These are phyloP conservation scores for Novumbra hubbsi DNA, from an alignment of 2,797 vertebrate genomes.

Conservation along the genomic window DNA sequence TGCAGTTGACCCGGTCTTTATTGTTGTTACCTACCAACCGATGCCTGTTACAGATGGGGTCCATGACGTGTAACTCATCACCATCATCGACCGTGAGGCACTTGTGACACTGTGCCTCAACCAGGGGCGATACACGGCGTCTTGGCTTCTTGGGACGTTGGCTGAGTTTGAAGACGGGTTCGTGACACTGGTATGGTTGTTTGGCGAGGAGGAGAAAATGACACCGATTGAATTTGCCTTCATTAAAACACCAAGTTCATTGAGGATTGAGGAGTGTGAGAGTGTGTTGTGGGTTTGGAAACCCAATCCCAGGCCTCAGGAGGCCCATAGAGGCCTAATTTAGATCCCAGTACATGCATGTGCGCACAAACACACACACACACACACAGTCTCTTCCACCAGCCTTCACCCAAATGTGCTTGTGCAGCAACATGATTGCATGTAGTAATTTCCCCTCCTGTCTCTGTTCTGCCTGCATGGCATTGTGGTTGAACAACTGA, in stretches of 20 bases:
- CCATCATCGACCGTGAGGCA: neutral
- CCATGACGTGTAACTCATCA: neutral
- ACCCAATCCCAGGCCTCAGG: neutral
- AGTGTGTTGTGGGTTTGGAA: slow-evolving; percentile 21
- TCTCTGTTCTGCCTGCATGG: slow-evolving; percentile 55
- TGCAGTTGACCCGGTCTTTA: neutral
- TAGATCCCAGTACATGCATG: slow-evolving; percentile 25
- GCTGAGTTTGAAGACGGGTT: slow-evolving; percentile 4
- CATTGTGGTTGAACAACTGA: slow-evolving; percentile 69
- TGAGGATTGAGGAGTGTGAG: slow-evolving; percentile 4
- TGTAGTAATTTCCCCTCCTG: slow-evolving; percentile 68
- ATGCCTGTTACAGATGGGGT: neutral
- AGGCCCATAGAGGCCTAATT: slow-evolving; percentile 11
- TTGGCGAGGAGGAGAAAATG: slow-evolving; percentile 3
- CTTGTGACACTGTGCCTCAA: neutral
- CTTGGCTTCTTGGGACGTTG: neutral
- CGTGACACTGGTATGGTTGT: slow-evolving; percentile 3
- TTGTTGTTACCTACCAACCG: neutral
- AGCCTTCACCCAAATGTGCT: slow-evolving; percentile 56
- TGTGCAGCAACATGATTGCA: slow-evolving; percentile 64
- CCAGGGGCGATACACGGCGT: neutral
- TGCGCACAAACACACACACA: slow-evolving; percentile 30
- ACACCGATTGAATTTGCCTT: slow-evolving; percentile 21
- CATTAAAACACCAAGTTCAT: neutral
- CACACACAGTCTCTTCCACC: slow-evolving; percentile 43